Base-by-base conservation (phyloP, 2,888 invertebrate species). In the Nomada fabriciana region DNA sequence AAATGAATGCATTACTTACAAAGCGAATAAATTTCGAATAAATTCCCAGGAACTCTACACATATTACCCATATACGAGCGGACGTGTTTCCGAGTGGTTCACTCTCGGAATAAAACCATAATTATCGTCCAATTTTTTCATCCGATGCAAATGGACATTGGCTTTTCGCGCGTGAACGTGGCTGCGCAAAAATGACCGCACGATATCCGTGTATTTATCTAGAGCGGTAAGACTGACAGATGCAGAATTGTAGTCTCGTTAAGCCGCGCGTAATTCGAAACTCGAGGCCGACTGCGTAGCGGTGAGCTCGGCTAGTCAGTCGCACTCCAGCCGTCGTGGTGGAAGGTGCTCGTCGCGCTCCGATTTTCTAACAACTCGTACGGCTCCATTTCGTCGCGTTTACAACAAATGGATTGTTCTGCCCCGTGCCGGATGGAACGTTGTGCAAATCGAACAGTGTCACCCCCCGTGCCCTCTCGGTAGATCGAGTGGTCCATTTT, bases 271-370 rank as follows among this genome's bases (percentile, higher is more conserved):
- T 85, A 77, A 85, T 85, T 81, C 63, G 82, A 85, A 85, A 77
- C 74, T 77, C 64, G 71, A 75, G 72, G 84, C 64, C 70, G 81
- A 52, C 52, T 50, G 43, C 50, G 60, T 55, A 53, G 70, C 63
- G 59, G 74, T 52, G 60, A 74, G 76, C 73, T 25, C 68, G 20
- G 50, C 78, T 13, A 76, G 79, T 84, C 89, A 89, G 89, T 89
- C 85, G 88, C 85, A 90, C 80, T 80, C 77, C 82, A 80, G 78
- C 85, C 77, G 82, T 76, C 82, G 84, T 23, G 42, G 70, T 9
- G 82, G 77, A 70, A 68, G 84, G 78, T 63, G 3, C 11, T 73
- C 20, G 23, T 76, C 61, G 76, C 67, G 53, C 29, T 50, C 63
- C 59, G 53, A 47, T 53, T 10, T 25, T 29, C 18, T 23, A 13